A percentile compares a stretch with the other conserved stretches of the same genome.
Conservation (phyloP, 1,140 invertebrate genomes). For the Achroia grisella region DNA sequence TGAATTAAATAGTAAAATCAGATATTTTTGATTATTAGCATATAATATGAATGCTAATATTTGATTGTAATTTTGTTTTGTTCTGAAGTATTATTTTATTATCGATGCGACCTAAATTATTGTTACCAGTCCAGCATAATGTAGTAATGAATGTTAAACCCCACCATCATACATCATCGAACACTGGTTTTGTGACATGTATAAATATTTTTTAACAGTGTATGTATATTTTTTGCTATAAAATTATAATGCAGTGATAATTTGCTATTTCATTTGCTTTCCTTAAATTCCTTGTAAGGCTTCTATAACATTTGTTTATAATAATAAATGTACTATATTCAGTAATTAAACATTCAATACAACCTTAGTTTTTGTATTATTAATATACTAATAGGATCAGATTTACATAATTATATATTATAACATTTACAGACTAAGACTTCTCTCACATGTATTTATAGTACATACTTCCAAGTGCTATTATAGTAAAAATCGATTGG, state of each 20-base stretch:
- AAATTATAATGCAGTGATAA: constrained; percentile 66
- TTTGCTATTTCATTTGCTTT: constrained; percentile 48
- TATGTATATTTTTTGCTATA: constrained; percentile 72
- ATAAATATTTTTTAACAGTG: constrained; percentile 58
- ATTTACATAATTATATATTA: too few species aligned
- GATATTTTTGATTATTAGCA: too few species aligned
- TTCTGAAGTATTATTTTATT: too few species aligned
- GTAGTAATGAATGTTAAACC: constrained; percentile 11
- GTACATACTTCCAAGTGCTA: too few species aligned
- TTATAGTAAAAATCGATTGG: too few species aligned
- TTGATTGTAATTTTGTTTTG: too few species aligned
- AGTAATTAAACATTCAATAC: constrained; percentile 4
- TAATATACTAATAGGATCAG: not conserved
- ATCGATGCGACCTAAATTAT: too few species aligned
- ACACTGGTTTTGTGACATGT: constrained; percentile 57
- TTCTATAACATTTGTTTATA: not conserved
- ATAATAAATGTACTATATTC: not conserved
- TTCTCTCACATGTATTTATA: too few species aligned
- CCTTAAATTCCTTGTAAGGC: constrained; percentile 10
- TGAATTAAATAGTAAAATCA: too few species aligned
- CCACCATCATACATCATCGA: constrained; percentile 22
- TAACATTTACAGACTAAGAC: too few species aligned
- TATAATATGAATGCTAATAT: too few species aligned
- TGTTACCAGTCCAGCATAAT: too few species aligned
- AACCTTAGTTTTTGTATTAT: constrained; percentile 1